Percentiles rank a stretch among this genome's conserved stretches.
Evolutionary conservation across 2,113 vertebrate species (phyloP).

Genomic region (Cynoglossus semilaevis): DNA sequence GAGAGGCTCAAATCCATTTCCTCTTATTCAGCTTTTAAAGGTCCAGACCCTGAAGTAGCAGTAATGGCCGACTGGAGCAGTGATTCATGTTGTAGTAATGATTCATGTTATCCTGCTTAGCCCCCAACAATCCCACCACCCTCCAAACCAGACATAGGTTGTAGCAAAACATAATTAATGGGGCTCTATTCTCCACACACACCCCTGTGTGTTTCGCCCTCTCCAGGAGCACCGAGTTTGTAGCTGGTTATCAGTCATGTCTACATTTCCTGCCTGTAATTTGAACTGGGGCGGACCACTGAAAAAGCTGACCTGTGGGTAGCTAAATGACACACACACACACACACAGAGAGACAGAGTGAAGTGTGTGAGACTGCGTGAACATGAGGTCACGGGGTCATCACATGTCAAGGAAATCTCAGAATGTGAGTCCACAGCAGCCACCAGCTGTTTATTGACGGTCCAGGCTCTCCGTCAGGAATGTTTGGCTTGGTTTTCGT

Average conservation of each 20-base stretch:
- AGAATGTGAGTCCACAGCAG: slow-evolving; percentile 44
- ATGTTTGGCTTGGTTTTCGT: slow-evolving; percentile 13
- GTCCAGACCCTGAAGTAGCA: slow-evolving; percentile 29
- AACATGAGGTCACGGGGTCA: slow-evolving; percentile 57
- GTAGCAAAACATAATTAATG: slow-evolving; percentile 44
- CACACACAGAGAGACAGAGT: slow-evolving; percentile 30
- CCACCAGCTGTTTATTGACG: slow-evolving; percentile 40
- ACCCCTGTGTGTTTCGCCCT: slow-evolving; percentile 22
- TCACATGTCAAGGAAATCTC: slow-evolving; percentile 38
- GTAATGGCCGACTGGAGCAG: slow-evolving; percentile 30
- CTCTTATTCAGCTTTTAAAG: slow-evolving; percentile 36
- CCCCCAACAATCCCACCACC: slow-evolving; percentile 18
- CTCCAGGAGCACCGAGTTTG: slow-evolving; percentile 13
- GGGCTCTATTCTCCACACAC: slow-evolving; percentile 6
- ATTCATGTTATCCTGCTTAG: slow-evolving; percentile 43
- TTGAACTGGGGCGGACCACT: slow-evolving; percentile 31
- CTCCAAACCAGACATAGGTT: slow-evolving; percentile 36
- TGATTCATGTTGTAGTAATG: slow-evolving; percentile 44
- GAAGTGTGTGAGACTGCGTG: slow-evolving; percentile 27
- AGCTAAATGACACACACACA: slow-evolving; percentile 49
- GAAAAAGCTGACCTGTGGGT: slow-evolving; percentile 55
- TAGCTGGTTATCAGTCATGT: slow-evolving; percentile 53
- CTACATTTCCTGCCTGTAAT: slow-evolving; percentile 51
- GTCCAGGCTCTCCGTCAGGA: not conserved
- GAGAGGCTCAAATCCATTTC: slow-evolving; percentile 34